Evolutionary conservation across 2,888 invertebrate species (phyloP).

Genomic region (Andrena marginata): DNA sequence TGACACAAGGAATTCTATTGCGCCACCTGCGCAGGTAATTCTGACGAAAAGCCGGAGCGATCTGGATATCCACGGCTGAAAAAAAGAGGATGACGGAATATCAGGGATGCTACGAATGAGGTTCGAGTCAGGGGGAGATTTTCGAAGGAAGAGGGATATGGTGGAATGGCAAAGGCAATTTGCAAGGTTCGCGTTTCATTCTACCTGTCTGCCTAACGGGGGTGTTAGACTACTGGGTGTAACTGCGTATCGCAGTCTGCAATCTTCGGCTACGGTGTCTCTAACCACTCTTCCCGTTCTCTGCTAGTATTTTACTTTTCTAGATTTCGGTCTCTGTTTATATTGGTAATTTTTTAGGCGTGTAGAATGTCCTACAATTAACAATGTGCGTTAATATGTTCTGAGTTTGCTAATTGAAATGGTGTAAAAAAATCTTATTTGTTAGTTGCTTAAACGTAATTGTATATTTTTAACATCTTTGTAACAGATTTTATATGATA

Average conservation of each 20-base stretch:
- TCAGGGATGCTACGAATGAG: slow-evolving; percentile 36
- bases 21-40: slow-evolving; percentile 52
- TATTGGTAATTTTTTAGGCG: background rate
- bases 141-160: slow-evolving; percentile 48
- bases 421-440: too few relatives aligned
- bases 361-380: background rate
- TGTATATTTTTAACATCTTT: too few relatives aligned
- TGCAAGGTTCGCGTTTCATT: slow-evolving; percentile 66
- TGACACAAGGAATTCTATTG: slow-evolving; percentile 42
- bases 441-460: too few relatives aligned
- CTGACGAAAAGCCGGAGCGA: slow-evolving; percentile 36
- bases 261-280: slow-evolving; percentile 60
- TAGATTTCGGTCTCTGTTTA: slow-evolving; percentile 39
- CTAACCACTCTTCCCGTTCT: slow-evolving; percentile 52
- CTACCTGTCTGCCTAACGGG: slow-evolving; percentile 25
- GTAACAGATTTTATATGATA: too few relatives aligned
- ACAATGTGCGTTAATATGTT: background rate
- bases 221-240: slow-evolving; percentile 37
- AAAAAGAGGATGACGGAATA: slow-evolving; percentile 22
- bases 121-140: slow-evolving; percentile 24
- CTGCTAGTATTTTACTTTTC: slow-evolving; percentile 29
- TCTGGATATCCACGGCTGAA: slow-evolving; percentile 28
- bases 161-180: slow-evolving; percentile 60
- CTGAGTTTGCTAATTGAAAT: background rate
- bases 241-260: slow-evolving; percentile 59